These are phyloP conservation scores for Dufourea novaeangliae DNA, from an alignment of 1,140 invertebrate species.

Conservation along the genomic window DNA sequence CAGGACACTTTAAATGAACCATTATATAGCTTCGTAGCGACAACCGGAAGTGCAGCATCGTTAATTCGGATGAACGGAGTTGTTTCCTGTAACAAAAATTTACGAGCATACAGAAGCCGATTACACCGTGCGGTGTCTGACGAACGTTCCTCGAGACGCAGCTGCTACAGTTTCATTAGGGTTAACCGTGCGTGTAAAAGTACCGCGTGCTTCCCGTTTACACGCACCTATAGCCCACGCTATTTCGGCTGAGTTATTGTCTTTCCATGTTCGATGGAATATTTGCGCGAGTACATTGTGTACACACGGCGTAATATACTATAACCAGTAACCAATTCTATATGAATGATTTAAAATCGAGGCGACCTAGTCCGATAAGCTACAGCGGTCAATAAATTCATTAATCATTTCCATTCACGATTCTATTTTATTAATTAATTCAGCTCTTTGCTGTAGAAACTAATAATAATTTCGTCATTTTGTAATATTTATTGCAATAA, in stretches of 20 bases:
- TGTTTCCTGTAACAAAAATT: neutral
- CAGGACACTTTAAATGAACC: neutral
- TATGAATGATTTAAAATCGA: conserved; percentile 26
- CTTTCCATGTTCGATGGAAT: conserved; percentile 3
- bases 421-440: conserved; percentile 28
- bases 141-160: conserved; percentile 30
- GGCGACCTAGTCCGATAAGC: neutral
- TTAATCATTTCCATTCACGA: conserved; percentile 18
- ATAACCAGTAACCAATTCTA: neutral
- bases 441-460: neutral
- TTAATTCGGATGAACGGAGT: neutral
- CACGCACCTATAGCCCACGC: neutral
- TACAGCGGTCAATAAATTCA: conserved; percentile 7
- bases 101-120: neutral
- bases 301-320: neutral
- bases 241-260: conserved; percentile 31
- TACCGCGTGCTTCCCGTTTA: conserved; percentile 15
- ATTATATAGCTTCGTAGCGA: too few relatives aligned
- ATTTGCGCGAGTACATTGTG: conserved; percentile 8
- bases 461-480: conserved; percentile 15
- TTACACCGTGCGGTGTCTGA: neutral
- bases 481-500: neutral
- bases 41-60: neutral
- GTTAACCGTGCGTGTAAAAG: conserved; percentile 48
- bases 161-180: conserved; percentile 25